Base-by-base conservation (phyloP, 2,888 invertebrate species). In the Drosophila atripex region DNA sequence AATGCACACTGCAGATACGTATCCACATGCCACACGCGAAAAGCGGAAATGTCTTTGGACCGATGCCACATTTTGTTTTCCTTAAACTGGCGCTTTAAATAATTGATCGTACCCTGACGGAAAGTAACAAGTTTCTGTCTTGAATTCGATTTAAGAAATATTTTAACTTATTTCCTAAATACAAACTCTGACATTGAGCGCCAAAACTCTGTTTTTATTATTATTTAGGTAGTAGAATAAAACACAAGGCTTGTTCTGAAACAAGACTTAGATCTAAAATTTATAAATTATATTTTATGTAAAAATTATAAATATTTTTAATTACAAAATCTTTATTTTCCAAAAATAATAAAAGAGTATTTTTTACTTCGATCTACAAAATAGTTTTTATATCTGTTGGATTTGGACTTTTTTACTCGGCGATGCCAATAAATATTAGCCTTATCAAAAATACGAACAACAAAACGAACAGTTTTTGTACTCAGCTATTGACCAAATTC, bases 51-150 rank as follows among this genome's bases (percentile, higher is more conserved):
- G 78, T 58, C 49, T 76, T 64, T 54, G 73, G 21, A 51, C 58
- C 66, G 58, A 75, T 72, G 86, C 77, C 75, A 55, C 77, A 75
- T 82, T 84, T 88, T 79, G 79, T 88, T 84, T 84, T 84, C 82
- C 88, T 85, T 85, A 85, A 83, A 77, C 75, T 71, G 64, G 59
- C 58, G 73, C 58, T 56, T 73, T 59, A 63, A 70, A 74, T 70
- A 60, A 68, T 47, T 69, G 71, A 51, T 50, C 21, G 65, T 79
- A 61, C 51, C 53, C 66, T 68, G 41, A 25, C 16, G 41, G 8
- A 43, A 21, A 28, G 45, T 46, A 28, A 25, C 38, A 39, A n/a
- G 5, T 6, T 8, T 9, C 28, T 28, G 8, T 28, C 7, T 9
- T 14, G 3, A 14, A 16, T 39, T 14, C 16, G 14, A 16, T 16